Evolutionary conservation across 2,797 vertebrate species (phyloP).

Genomic region (Argya squamiceps): DNA sequence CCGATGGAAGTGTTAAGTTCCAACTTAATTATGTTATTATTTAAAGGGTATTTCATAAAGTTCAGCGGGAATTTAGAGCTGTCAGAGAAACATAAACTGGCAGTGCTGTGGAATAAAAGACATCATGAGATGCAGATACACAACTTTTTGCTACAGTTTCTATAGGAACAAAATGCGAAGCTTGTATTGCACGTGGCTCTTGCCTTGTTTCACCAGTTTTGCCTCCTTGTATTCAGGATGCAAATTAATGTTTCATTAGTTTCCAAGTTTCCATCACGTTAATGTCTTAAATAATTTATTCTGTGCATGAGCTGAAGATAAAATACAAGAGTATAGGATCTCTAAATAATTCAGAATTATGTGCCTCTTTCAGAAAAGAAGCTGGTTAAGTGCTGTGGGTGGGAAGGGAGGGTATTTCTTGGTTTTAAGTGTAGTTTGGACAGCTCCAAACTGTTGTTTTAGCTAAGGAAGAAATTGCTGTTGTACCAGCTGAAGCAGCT

Average conservation of each 20-base stretch:
- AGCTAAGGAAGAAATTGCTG: not conserved
- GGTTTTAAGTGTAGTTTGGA: not conserved
- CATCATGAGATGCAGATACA: not conserved
- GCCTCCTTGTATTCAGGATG: constrained; percentile 44
- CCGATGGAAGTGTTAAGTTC: not conserved
- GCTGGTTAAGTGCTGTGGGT: not conserved
- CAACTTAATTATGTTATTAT: not conserved
- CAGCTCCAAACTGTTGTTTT: not conserved
- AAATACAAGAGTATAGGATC: constrained; percentile 33
- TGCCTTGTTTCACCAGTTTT: constrained; percentile 25
- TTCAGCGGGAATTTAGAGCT: not conserved
- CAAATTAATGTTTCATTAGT: constrained; percentile 71
- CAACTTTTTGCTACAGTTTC: not conserved
- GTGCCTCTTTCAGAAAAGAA: not conserved
- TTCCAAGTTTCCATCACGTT: constrained; percentile 63
- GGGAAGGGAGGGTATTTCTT: not conserved
- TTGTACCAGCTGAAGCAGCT: not conserved
- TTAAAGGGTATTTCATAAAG: not conserved
- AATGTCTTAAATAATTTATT: constrained; percentile 61
- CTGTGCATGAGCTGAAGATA: constrained; percentile 51
- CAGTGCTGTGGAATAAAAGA: not conserved
- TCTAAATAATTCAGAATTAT: constrained; percentile 58
- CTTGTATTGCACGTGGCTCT: not conserved
- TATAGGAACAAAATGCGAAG: not conserved
- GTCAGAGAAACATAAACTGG: not conserved